phyloP scores from a whole-genome alignment of 2,888 invertebrate species.

The Hypena proboscidalis region DNA sequence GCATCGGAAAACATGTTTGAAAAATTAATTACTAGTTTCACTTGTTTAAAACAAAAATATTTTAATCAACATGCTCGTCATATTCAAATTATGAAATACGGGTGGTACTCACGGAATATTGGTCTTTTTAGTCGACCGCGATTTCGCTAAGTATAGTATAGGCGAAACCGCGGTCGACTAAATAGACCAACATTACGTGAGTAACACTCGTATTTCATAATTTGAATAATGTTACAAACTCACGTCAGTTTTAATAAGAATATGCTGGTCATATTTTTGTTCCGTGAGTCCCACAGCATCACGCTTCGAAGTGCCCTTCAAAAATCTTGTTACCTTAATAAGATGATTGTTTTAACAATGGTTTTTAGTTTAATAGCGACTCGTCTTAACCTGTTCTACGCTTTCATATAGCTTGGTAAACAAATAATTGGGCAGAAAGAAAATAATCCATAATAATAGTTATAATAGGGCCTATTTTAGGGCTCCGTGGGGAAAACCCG shows the following conservation, averaged over 20 bases:
- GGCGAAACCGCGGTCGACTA: no score
- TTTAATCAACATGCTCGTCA: no score
- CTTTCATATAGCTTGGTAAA: conserved; percentile 37
- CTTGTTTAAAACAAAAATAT: no score
- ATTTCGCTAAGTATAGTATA: no score
- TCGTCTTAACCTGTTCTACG: conserved; percentile 8
- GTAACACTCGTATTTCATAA: no score
- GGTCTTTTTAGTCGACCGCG: no score
- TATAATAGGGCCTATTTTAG: conserved; percentile 24
- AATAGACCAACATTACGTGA: no score
- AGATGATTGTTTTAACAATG: conserved; percentile 54
- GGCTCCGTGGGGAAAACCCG: conserved; percentile 2
- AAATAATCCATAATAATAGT: conserved; percentile 26
- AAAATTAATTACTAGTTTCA: no score
- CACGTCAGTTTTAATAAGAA: background rate
- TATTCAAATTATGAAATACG: no score
- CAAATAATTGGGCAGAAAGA: conserved; percentile 34
- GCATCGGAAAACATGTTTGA: no score
- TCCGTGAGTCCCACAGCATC: conserved; percentile 37
- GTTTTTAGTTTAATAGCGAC: conserved; percentile 39
- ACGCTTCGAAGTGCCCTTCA: conserved; percentile 38
- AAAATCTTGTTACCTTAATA: conserved; percentile 51
- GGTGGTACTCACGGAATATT: no score
- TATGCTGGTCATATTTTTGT: conserved; percentile 5
- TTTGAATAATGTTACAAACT: no score